Conservation (phyloP, 2,797 vertebrate genomes). For the Brotula barbata region DNA sequence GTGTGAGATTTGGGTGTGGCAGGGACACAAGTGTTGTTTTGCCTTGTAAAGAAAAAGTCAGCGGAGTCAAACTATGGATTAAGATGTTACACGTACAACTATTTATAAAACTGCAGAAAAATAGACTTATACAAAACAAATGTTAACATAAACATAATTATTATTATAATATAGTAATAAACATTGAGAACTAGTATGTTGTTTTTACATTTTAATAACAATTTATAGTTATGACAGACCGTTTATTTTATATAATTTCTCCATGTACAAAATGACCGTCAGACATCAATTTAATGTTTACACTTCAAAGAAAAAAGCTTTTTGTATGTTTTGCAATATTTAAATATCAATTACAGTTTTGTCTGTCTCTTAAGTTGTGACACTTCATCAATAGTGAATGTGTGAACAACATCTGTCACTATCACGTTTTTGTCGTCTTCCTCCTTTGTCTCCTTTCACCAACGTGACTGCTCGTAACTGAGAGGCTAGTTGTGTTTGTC, state of each 20-base stretch:
- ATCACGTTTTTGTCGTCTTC: slow-evolving; percentile 20
- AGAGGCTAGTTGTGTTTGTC: slow-evolving; percentile 18
- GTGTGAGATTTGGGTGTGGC: slow-evolving; percentile 27
- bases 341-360: slow-evolving; percentile 66
- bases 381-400: slow-evolving; percentile 56
- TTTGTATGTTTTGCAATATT: slow-evolving; percentile 74
- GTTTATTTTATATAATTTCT: slow-evolving; percentile 80
- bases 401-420: slow-evolving; percentile 44
- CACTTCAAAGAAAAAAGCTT: slow-evolving; percentile 65
- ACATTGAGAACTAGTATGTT: slow-evolving; percentile 66
- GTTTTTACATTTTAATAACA: slow-evolving; percentile 76
- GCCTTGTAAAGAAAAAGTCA: slow-evolving; percentile 66
- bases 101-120: slow-evolving; percentile 81
- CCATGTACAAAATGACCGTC: slow-evolving; percentile 66
- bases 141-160: slow-evolving; percentile 67
- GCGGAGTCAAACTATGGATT: slow-evolving; percentile 65
- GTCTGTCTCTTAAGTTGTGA: slow-evolving; percentile 62
- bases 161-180: slow-evolving; percentile 63
- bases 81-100: slow-evolving; percentile 73
- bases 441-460: slow-evolving; percentile 27
- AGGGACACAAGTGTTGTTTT: slow-evolving; percentile 65
- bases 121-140: slow-evolving; percentile 73
- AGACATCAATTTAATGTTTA: slow-evolving; percentile 76
- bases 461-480: slow-evolving; percentile 14
- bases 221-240: slow-evolving; percentile 70